Evolutionary conservation across 1,140 invertebrate species (phyloP).

Genomic region (Trichonephila inaurata): DNA sequence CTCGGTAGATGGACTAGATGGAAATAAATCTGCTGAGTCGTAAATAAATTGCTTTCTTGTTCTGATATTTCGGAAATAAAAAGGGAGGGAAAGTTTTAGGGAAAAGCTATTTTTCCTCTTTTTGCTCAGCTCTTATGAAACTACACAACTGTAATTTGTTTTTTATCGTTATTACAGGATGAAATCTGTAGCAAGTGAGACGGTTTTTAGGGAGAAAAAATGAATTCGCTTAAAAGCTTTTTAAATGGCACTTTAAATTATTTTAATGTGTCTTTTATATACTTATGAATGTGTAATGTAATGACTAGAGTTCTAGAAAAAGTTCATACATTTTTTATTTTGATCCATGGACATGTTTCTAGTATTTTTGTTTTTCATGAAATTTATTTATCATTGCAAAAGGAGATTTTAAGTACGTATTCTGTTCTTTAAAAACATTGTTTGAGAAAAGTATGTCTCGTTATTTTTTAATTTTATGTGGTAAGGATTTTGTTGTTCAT

Average conservation of each 20-base stretch:
- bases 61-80: not conserved
- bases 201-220: not conserved
- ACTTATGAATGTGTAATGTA: not conserved
- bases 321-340: not conserved
- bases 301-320: not conserved
- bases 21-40: not conserved
- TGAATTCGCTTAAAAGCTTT: not conserved
- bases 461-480: too few relatives aligned
- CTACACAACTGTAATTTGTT: not conserved
- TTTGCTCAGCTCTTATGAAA: not conserved
- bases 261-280: not conserved
- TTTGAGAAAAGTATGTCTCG: too few relatives aligned
- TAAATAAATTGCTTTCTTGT: constrained; percentile 34
- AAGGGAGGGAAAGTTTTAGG: not conserved
- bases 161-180: constrained; percentile 17
- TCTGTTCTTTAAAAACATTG: too few relatives aligned
- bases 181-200: not conserved
- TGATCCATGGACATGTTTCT: not conserved
- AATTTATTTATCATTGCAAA: too few relatives aligned
- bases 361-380: too few relatives aligned
- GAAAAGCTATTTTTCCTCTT: not conserved
- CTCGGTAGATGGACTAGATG: constrained; percentile 19
- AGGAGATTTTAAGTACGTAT: too few relatives aligned
- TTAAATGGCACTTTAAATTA: constrained; percentile 11
- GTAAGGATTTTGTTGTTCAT: too few relatives aligned